A percentile compares a stretch with the other conserved stretches of the same genome.
Conservation (phyloP, 2,888 invertebrate species). For the Siphonodentalium dalli region DNA sequence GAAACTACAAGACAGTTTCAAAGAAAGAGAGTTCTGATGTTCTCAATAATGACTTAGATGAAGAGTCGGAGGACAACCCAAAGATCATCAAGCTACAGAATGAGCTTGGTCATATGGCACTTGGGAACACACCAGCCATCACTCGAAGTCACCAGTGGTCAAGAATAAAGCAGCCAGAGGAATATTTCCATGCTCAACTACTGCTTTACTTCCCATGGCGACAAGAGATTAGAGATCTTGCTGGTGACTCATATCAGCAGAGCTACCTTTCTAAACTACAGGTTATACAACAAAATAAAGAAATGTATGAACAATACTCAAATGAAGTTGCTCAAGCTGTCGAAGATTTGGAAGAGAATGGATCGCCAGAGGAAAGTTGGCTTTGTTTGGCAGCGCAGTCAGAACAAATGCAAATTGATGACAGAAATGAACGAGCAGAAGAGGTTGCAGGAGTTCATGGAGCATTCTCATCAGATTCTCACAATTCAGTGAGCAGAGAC, state of each 20-base stretch:
- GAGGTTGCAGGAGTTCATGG: conserved; percentile 1
- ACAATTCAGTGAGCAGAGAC: conserved; percentile 4
- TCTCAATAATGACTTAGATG: too few species aligned
- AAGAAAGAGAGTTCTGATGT: too few species aligned
- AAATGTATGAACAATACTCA: conserved; percentile 15
- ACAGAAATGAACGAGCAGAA: conserved; percentile 13
- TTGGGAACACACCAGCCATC: conserved; percentile 18
- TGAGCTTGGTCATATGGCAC: conserved; percentile 10
- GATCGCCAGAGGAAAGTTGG: conserved; percentile 25
- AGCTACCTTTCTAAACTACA: conserved; percentile 6
- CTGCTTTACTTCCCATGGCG: conserved; percentile 29
- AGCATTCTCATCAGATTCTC: conserved; percentile 5
- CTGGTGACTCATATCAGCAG: conserved; percentile 10
- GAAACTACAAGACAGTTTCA: background rate
- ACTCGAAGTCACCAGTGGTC: conserved; percentile 24
- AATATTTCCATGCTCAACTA: conserved; percentile 1
- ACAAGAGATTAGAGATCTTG: conserved; percentile 19
- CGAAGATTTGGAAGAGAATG: conserved; percentile 21
- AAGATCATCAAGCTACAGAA: conserved; percentile 13
- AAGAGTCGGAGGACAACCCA: background rate
- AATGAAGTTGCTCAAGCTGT: conserved; percentile 18
- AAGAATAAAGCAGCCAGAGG: conserved; percentile 5
- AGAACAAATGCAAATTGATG: conserved; percentile 23
- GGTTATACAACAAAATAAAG: conserved; percentile 8
- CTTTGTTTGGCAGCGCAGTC: conserved; percentile 20